Base-by-base conservation (phyloP, 2,888 invertebrate genomes). In the Chloroclysta siterata region DNA sequence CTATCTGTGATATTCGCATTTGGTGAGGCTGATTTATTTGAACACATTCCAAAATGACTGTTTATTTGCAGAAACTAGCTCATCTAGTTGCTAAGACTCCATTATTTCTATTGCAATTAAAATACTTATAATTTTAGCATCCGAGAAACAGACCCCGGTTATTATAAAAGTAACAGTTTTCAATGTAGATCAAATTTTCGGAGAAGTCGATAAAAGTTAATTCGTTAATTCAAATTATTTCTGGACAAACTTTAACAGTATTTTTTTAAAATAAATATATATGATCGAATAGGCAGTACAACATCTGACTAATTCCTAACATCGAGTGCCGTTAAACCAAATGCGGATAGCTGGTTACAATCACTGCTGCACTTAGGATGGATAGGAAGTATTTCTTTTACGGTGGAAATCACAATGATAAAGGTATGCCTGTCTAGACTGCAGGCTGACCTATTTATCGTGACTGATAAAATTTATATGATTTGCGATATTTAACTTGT, bases 1-100 rank as follows among this genome's bases (percentile, higher is more conserved):
- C 69, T 76, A 84, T 85, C 90, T 93, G 92, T 93, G 92, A 93
- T 92, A 91, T 93, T 93, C 92, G 92, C 92, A 93, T 93, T 93
- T 93, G 92, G 92, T 90, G 87, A 87, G 88, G 87, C 87, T 87
- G 87, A 87, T 83, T 83, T 58, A 51, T 84, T 83, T 79, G 73
- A 70, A 71, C 69, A 68, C 65, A 64, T 72, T 70, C 62, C 62
- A 69, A 75, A 66, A 53, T 65, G 67, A 71, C 47, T 67, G 72
- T 76, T 78, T 57, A 15, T 50, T 57, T 50, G 48, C 28, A 17
- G 17, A 29, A 29, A 29, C n/a, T 50, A 50, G 29, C 14, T 46
- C 14, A 15, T 44, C 14, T 44, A 44, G 15, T 14, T 42, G 5
- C 14, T 42, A 42, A 47, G 13, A 15, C 22, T 22, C 22, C 22